These are phyloP conservation scores for Gymnarchus niloticus DNA, from an alignment of 2,113 vertebrate genomes.

Conservation along the genomic window DNA sequence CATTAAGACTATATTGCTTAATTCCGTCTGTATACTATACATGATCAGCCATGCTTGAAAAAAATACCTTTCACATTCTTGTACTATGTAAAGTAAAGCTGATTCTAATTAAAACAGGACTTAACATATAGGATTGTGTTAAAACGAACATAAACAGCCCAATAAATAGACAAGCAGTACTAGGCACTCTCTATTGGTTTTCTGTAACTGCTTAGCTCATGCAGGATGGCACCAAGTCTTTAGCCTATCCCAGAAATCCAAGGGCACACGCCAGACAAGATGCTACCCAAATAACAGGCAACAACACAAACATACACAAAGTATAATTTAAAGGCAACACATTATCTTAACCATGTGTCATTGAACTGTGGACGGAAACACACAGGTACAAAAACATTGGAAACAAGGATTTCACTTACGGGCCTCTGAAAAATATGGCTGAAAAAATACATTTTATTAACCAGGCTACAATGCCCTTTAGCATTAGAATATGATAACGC, in stretches of 20 bases:
- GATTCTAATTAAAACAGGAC: neutral
- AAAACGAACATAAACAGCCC: neutral
- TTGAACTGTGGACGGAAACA: neutral
- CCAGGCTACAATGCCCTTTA: neutral
- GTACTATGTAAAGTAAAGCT: too few species aligned
- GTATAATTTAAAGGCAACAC: neutral
- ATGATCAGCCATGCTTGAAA: too few species aligned
- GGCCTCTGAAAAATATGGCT: neutral
- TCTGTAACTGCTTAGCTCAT: neutral
- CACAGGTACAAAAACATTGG: neutral
- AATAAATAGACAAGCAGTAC: neutral
- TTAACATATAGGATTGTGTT: neutral
- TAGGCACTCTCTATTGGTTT: neutral
- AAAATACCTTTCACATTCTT: too few species aligned
- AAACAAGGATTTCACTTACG: neutral
- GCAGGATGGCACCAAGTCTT: neutral
- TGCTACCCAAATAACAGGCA: too few species aligned
- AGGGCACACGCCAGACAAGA: too few species aligned
- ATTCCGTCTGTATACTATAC: too few species aligned
- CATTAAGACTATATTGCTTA: too few species aligned
- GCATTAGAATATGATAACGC: neutral
- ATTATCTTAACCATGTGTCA: neutral
- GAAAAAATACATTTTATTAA: neutral
- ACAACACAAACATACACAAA: too few species aligned
- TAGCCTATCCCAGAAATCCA: neutral